Evolutionary conservation across 2,797 vertebrate species (phyloP), one percentile per base, ranked within the genome.

Genomic region (Buphagus erythrorhynchus): DNA sequence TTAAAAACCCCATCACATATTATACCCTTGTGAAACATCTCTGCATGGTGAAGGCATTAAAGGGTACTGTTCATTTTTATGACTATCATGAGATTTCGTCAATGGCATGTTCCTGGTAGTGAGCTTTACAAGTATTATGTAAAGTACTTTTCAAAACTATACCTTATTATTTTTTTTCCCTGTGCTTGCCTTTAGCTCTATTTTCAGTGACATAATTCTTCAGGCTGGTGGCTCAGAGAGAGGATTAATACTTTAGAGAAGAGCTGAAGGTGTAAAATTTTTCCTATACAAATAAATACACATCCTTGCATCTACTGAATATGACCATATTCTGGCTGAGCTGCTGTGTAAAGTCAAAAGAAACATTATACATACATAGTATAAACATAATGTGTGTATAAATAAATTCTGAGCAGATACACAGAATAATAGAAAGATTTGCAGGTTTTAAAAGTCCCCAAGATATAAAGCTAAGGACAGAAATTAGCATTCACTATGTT

Each of bases 191-290:
- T 83, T 26, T 59, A 74, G 20, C 43, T 84, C 36, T 73, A 2
- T 79, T 92, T 93, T 74, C 66, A 79, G 59, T 82, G 83, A 73
- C 59, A 67, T 69, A 81, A 62, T 86, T 94, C 80, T 93, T 94
- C n/a, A 88, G 69, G 10, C 26, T 51, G 42, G 40, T 52, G 19
- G 13, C 52, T 95, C 33, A 73, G 71, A 86, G 73, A 86, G 58
- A 88, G 18, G 43, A 59, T 77, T 88, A 79, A 40, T 89, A 38
- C 8, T 67, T 82, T 19, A 74, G 16, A 61, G 36, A 86, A 55
- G 55, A 84, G 86, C 13, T 63, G 62, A 73, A 43, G 22, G 8
- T 54, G 8, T 78, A 28, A 63, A 5, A 16, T 31, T 84, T 93
- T 90, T 73, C 21, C 35, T 73, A 6, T 28, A 63, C 9, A 86